A percentile compares a stretch with the other conserved stretches of the same genome.
Evolutionary conservation across 1,140 invertebrate species (phyloP).

Genomic region (Latrodectus geometricus): DNA sequence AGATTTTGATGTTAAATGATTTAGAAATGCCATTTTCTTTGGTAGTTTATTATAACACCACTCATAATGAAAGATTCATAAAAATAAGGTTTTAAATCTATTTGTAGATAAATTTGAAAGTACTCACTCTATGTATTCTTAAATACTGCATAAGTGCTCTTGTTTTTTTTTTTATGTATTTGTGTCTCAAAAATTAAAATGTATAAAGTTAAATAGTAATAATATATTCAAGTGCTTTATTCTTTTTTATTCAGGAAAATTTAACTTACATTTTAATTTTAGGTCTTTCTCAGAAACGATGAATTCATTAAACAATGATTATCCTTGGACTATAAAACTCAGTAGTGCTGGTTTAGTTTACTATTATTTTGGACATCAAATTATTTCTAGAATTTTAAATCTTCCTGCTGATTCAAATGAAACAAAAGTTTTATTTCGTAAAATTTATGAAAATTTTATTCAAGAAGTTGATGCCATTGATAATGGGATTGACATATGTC

Average conservation of each 20-base stretch:
- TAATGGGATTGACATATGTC: constrained; percentile 88
- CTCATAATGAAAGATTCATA: too few relatives aligned
- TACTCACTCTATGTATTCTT: too few relatives aligned
- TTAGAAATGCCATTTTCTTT: too few relatives aligned
- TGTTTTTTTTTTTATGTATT: too few relatives aligned
- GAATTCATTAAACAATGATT: constrained; percentile 73
- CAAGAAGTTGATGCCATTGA: constrained; percentile 97
- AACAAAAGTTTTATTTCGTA: constrained; percentile 78
- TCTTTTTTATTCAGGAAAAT: neutral
- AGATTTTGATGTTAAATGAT: too few relatives aligned
- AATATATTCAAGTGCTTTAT: constrained; percentile 20
- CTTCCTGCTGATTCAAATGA: constrained; percentile 64
- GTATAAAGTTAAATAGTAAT: too few relatives aligned
- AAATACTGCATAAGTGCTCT: too few relatives aligned
- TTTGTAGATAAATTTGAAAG: too few relatives aligned
- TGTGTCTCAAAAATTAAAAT: too few relatives aligned
- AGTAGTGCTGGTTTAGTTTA: constrained; percentile 97
- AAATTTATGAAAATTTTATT: constrained; percentile 90
- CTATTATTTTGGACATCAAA: constrained; percentile 86
- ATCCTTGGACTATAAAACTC: constrained; percentile 78
- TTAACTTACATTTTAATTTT: constrained; percentile 1
- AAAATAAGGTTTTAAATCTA: too few relatives aligned
- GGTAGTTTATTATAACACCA: too few relatives aligned
- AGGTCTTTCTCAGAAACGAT: constrained; percentile 79
- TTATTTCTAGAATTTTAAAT: constrained; percentile 75